Conservation (phyloP, 1,140 invertebrate species). For the Drosophila miranda region DNA sequence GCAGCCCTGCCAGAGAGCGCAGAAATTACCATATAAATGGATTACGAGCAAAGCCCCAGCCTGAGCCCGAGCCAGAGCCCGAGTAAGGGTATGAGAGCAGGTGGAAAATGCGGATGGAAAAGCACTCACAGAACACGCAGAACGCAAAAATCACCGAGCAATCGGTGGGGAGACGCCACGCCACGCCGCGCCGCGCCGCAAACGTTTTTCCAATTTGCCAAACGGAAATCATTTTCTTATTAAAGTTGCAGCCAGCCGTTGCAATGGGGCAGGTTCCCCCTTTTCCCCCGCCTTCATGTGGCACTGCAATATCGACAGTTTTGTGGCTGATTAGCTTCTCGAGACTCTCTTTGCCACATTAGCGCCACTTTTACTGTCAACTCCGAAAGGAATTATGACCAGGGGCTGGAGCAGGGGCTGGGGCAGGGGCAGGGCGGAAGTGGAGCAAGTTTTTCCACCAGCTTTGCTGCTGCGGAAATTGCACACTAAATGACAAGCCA, state of each 20-base stretch:
- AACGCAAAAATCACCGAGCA: slow-evolving; percentile 27
- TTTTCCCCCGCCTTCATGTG: slow-evolving; percentile 2
- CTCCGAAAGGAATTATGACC: slow-evolving; percentile 66
- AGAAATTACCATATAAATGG: slow-evolving; percentile 79
- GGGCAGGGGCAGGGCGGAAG: not conserved
- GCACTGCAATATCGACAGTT: slow-evolving; percentile 25
- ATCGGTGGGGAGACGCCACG: slow-evolving; percentile 28
- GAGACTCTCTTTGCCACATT: slow-evolving; percentile 64
- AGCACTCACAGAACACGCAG: slow-evolving; percentile 20
- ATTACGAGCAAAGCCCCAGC: slow-evolving; percentile 50
- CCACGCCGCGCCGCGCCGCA: slow-evolving; percentile 21
- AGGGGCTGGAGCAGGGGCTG: not conserved
- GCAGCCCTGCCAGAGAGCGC: slow-evolving; percentile 30
- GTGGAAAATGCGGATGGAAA: slow-evolving; percentile 32
- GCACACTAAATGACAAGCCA: slow-evolving; percentile 51
- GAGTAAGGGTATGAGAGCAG: not conserved
- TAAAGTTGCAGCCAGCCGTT: slow-evolving; percentile 65
- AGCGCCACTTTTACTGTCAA: slow-evolving; percentile 71
- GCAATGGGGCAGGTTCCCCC: not conserved
- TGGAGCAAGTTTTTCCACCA: slow-evolving; percentile 36
- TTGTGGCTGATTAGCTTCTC: slow-evolving; percentile 62
- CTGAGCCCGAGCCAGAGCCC: not conserved
- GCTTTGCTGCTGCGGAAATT: slow-evolving; percentile 36
- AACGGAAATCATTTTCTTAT: slow-evolving; percentile 80
- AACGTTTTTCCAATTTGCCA: slow-evolving; percentile 80